Conservation (phyloP, 2,797 vertebrate species). For the Malacoctenus gilli region DNA sequence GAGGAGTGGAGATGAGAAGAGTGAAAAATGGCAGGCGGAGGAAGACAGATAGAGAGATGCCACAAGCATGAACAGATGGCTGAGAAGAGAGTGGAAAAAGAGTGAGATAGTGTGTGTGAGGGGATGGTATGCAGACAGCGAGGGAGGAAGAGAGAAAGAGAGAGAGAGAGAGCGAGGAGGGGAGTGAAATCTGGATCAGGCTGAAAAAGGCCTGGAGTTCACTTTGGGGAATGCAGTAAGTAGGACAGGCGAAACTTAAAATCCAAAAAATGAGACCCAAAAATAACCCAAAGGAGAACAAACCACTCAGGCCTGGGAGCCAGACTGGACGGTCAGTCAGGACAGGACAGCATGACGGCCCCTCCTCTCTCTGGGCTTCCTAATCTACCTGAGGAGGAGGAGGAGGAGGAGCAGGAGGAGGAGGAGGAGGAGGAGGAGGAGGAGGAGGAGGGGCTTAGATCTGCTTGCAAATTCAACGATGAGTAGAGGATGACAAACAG, state of each 20-base stretch:
- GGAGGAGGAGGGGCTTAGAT: constrained; percentile 19
- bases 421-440: constrained; percentile 29
- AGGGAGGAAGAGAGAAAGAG: constrained; percentile 2
- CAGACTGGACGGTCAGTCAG: constrained; percentile 50
- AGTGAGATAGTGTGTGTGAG: constrained; percentile 8
- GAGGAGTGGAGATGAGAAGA: constrained; percentile 52
- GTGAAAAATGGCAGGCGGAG: constrained; percentile 56
- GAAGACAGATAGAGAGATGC: constrained; percentile 56
- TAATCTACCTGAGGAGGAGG: constrained; percentile 50
- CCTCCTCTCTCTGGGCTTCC: constrained; percentile 32
- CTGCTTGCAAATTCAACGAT: constrained; percentile 53
- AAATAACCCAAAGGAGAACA: constrained; percentile 70
- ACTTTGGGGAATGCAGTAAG: constrained; percentile 76
- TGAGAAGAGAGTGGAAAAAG: constrained; percentile 45
- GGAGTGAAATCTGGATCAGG: constrained; percentile 73
- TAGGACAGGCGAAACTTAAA: constrained; percentile 78
- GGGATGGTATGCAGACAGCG: constrained; percentile 20
- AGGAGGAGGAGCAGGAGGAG: constrained; percentile 33
- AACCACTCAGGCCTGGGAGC: constrained; percentile 52
- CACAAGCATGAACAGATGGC: constrained; percentile 76
- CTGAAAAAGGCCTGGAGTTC: constrained; percentile 73
- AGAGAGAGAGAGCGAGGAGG: constrained; percentile 7
- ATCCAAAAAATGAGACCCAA: constrained; percentile 59
- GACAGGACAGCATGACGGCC: constrained; percentile 43
- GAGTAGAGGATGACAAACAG: constrained; percentile 40